phyloP scores from a whole-genome alignment of 2,113 vertebrate species.

The Plecturocebus donacophilus region DNA sequence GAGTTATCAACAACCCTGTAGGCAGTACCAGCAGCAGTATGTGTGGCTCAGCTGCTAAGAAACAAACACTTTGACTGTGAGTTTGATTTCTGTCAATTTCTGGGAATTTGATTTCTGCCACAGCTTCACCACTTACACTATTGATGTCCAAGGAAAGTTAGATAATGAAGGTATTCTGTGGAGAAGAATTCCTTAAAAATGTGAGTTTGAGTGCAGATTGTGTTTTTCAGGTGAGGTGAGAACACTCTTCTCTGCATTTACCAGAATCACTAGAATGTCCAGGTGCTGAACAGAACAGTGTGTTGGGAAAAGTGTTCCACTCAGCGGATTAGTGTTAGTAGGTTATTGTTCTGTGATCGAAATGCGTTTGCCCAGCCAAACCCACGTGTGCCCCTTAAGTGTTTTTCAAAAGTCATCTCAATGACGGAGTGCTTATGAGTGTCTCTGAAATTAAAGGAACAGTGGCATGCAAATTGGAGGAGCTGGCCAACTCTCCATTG shows the following conservation, averaged over 20 bases:
- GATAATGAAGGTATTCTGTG: fast-evolving
- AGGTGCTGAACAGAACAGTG: neutral
- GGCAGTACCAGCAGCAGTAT: neutral
- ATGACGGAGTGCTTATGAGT: neutral
- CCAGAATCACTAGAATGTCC: neutral
- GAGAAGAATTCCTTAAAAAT: neutral
- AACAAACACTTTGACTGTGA: neutral
- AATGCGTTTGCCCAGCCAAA: neutral
- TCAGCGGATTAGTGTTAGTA: neutral
- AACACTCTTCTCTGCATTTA: neutral
- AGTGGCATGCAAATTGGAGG: neutral
- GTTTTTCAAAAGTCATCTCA: neutral
- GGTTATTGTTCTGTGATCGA: neutral
- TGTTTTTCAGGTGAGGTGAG: neutral
- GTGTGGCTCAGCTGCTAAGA: neutral
- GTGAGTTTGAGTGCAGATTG: neutral
- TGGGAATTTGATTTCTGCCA: neutral
- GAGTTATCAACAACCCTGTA: too few species aligned
- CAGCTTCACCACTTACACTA: neutral
- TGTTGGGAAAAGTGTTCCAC: neutral
- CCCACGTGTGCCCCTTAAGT: neutral
- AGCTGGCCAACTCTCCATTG: neutral
- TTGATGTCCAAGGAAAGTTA: neutral
- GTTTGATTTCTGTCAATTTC: neutral
- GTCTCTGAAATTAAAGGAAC: neutral